Percentiles rank a stretch among this genome's conserved stretches.
Evolutionary conservation across 2,888 invertebrate species (phyloP).

Genomic region (Eugnorisma glareosa): DNA sequence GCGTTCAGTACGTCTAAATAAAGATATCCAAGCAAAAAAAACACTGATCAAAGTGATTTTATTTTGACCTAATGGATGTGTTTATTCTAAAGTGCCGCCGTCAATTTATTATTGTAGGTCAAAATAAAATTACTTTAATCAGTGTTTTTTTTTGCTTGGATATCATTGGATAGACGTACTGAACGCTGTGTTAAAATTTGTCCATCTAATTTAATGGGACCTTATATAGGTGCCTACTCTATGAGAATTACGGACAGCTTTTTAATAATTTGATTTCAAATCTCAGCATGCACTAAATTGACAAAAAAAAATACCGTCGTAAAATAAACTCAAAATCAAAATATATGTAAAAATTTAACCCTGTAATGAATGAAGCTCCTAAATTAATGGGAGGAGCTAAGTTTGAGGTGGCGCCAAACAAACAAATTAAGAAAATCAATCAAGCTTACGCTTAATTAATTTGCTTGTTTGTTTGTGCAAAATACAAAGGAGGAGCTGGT

Average conservation of each 20-base stretch:
- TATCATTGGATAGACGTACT: too few relatives aligned
- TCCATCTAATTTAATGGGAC: too few relatives aligned
- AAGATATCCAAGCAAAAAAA: too few relatives aligned
- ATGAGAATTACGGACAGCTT: neutral
- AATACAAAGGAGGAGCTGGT: neutral
- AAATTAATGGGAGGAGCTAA: neutral
- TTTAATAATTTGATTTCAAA: neutral
- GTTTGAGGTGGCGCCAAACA: neutral
- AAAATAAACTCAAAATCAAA: neutral
- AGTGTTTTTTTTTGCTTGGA: too few relatives aligned
- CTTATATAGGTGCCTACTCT: too few relatives aligned
- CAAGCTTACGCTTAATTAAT: neutral
- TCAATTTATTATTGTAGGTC: too few relatives aligned
- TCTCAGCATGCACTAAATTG: neutral
- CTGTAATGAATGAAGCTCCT: neutral
- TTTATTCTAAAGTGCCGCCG: too few relatives aligned
- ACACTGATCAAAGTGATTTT: too few relatives aligned
- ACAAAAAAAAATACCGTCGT: neutral
- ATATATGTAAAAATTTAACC: neutral
- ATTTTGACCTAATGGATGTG: too few relatives aligned
- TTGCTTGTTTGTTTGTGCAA: neutral
- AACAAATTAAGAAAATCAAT: neutral
- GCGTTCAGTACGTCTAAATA: too few relatives aligned
- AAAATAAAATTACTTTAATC: too few relatives aligned
- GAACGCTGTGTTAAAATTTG: too few relatives aligned